Evolutionary conservation across 1,140 invertebrate species (phyloP), one percentile per base, ranked within the genome.

Genomic region (Pogonognathellus flavescens): DNA sequence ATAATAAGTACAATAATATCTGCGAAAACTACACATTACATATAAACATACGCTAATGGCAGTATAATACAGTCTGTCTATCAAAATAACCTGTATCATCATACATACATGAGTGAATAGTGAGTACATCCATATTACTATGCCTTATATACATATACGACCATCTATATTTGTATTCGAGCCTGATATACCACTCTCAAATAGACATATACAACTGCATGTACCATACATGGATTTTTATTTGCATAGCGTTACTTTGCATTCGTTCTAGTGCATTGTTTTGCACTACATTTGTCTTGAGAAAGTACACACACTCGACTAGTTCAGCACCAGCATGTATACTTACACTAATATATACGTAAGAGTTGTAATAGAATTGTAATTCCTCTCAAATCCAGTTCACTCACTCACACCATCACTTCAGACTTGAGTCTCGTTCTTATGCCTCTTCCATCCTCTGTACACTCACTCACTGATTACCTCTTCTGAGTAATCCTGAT

Each of bases 351-450:
- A 41, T 41, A 41, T 41, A 41, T 41, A 41, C 31, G 2, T 6
- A 41, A 66, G 60, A 49, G 31, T 49, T 10, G 66, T 50, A 10
- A 76, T 76, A 50, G 31, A 41, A 41, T 41, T 41, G 31, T 76
- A 76, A 50, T 76, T 76, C 31, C 16, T 76, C 41, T 76, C 41
- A 31, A 76, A 76, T 76, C 70, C 70, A 76, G 70, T 76, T 76
- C 70, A 76, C 70, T 76, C 70, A 76, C 70, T 66, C 5, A 66
- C 31, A 41, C 31, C 31, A 16, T 55, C 16, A 62, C 6, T 62
- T 57, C 53, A 57, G 53, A 66, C 20, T 76, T 49, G 13, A 18
- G 70, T 76, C 70, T 41, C 70, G 6, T 41, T 31, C 66, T 70
- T 25, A n/a, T n/a, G 66, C 41, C 31, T 70, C 66, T 70, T 70